phyloP scores from a whole-genome alignment of 2,888 invertebrate genomes.

The Drosophila infuscata region DNA sequence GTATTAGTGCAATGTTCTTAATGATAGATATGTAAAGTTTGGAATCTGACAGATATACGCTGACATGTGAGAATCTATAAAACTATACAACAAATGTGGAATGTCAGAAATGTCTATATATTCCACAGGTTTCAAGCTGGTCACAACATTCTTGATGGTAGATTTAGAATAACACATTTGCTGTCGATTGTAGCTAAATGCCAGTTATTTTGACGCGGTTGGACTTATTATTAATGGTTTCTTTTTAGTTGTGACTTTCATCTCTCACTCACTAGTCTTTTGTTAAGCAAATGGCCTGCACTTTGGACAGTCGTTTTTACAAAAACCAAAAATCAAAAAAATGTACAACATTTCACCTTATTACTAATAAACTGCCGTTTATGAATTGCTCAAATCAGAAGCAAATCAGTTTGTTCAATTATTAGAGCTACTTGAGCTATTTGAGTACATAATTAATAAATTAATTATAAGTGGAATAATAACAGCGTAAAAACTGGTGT shows the following conservation, averaged over 20 bases:
- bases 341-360: neutral
- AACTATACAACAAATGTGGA: neutral
- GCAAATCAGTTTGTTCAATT: neutral
- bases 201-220: too few relatives aligned
- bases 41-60: neutral
- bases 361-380: neutral
- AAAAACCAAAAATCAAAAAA: neutral
- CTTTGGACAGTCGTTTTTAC: neutral
- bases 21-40: neutral
- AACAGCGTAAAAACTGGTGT: neutral
- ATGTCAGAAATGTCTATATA: neutral
- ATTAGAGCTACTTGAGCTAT: neutral
- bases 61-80: neutral
- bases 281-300: neutral
- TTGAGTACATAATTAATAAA: neutral
- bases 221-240: too few relatives aligned
- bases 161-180: too few relatives aligned
- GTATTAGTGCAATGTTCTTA: neutral
- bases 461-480: neutral
- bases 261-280: neutral
- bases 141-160: neutral
- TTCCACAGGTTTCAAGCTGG: neutral
- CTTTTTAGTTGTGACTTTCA: neutral
- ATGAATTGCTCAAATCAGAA: neutral
- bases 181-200: too few relatives aligned